Conservation (phyloP, 2,888 invertebrate genomes). For the Nomada fucata region DNA sequence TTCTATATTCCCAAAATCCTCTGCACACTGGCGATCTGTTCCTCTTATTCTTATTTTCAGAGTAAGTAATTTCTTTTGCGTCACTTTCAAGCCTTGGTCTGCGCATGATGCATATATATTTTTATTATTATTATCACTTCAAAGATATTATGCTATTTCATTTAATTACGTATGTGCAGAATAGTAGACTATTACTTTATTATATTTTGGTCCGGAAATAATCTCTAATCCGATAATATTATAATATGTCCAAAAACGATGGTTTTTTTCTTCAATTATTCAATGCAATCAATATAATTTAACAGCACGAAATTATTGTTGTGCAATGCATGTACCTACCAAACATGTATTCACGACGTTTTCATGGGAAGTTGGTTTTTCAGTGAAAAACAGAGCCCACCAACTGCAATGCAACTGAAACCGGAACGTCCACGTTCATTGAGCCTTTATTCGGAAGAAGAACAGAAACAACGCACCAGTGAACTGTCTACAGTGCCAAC, state of each 20-base stretch:
- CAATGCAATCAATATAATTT: too few species aligned
- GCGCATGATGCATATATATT: slow-evolving; percentile 28
- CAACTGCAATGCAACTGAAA: slow-evolving; percentile 65
- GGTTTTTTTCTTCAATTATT: not conserved
- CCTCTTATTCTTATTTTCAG: slow-evolving; percentile 43
- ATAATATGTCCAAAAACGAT: not conserved
- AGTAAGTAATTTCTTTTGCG: slow-evolving; percentile 51
- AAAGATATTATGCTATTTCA: not conserved
- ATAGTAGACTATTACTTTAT: not conserved
- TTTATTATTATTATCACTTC: not conserved
- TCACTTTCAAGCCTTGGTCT: slow-evolving; percentile 23
- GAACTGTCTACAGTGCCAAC: slow-evolving; percentile 77
- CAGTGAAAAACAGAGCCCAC: slow-evolving; percentile 65
- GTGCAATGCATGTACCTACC: slow-evolving; percentile 38
- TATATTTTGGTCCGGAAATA: not conserved
- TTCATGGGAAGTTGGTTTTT: slow-evolving; percentile 71
- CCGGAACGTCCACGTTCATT: slow-evolving; percentile 80
- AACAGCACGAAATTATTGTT: not conserved
- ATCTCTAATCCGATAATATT: not conserved
- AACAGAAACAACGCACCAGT: slow-evolving; percentile 74
- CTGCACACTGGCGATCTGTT: slow-evolving; percentile 42
- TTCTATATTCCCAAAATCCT: slow-evolving; percentile 57
- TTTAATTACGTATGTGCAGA: not conserved
- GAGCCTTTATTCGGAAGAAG: slow-evolving; percentile 79
- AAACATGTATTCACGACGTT: slow-evolving; percentile 1